These are phyloP conservation scores for Xanthostigma xanthostigma DNA, from an alignment of 2,888 invertebrate species.

Conservation along the genomic window DNA sequence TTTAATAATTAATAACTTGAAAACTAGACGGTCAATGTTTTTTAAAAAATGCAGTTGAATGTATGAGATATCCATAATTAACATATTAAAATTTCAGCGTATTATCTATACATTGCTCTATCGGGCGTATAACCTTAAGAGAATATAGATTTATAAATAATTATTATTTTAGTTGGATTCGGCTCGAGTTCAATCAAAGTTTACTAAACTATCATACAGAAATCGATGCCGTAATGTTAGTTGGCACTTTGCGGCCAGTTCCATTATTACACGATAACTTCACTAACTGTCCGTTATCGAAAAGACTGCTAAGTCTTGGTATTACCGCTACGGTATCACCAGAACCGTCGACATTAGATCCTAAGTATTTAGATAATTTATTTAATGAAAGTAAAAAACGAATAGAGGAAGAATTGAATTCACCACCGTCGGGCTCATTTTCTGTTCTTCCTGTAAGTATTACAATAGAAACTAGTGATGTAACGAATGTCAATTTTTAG, in stretches of 20 bases:
- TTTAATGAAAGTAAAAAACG: not conserved
- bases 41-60: no score
- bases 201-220: conserved; percentile 73
- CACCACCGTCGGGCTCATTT: conserved; percentile 9
- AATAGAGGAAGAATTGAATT: not conserved
- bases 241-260: conserved; percentile 44
- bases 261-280: conserved; percentile 12
- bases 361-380: not conserved
- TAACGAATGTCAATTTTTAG: no score
- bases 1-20: no score
- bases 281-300: conserved; percentile 18
- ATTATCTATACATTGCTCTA: no score
- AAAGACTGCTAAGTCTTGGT: conserved; percentile 17
- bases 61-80: no score
- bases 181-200: conserved; percentile 76
- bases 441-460: conserved; percentile 26
- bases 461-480: conserved; percentile 1
- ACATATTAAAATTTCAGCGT: no score
- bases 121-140: no score
- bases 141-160: not conserved
- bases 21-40: no score
- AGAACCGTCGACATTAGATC: not conserved
- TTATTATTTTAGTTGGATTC: conserved; percentile 43
- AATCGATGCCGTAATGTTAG: conserved; percentile 68
- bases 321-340: conserved; percentile 12